Evolutionary conservation across 2,888 invertebrate genomes (phyloP).

Genomic region (Nineta flava): DNA sequence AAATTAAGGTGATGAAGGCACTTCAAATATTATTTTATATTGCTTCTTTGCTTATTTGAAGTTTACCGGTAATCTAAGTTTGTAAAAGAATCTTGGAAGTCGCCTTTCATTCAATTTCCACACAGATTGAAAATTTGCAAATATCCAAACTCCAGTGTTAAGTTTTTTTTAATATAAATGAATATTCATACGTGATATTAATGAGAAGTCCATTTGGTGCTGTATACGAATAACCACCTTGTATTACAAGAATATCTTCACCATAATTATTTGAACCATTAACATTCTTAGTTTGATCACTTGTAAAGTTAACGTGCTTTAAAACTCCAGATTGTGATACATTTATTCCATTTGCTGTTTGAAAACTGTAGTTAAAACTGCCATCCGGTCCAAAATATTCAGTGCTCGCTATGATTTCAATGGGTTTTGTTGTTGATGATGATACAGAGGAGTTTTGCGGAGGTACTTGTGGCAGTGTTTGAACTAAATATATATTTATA

Average conservation of each 20-base stretch:
- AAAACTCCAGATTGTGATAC: conserved; percentile 56
- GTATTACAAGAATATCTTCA: conserved; percentile 41
- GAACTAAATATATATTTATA: too few species aligned
- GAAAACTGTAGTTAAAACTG: conserved; percentile 41
- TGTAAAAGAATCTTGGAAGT: too few species aligned
- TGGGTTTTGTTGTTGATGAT: background rate
- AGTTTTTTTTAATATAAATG: conserved; percentile 1
- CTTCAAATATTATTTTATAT: too few species aligned
- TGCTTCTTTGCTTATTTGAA: too few species aligned
- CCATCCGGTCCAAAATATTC: conserved; percentile 30
- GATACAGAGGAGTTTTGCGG: too few species aligned
- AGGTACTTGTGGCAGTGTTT: too few species aligned
- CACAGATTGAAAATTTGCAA: too few species aligned
- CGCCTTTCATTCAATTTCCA: too few species aligned
- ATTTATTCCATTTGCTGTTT: conserved; percentile 63
- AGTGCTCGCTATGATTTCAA: conserved; percentile 14
- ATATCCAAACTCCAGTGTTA: too few species aligned
- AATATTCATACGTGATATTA: conserved; percentile 32
- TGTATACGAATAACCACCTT: conserved; percentile 51
- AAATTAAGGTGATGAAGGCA: too few species aligned
- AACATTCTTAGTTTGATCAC: conserved; percentile 26
- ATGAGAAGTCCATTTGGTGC: conserved; percentile 54
- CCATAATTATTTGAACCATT: conserved; percentile 14
- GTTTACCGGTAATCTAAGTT: too few species aligned
- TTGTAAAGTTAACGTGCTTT: conserved; percentile 35